Evolutionary conservation across 2,888 invertebrate genomes (phyloP).

Genomic region (Terebella lapidaria): DNA sequence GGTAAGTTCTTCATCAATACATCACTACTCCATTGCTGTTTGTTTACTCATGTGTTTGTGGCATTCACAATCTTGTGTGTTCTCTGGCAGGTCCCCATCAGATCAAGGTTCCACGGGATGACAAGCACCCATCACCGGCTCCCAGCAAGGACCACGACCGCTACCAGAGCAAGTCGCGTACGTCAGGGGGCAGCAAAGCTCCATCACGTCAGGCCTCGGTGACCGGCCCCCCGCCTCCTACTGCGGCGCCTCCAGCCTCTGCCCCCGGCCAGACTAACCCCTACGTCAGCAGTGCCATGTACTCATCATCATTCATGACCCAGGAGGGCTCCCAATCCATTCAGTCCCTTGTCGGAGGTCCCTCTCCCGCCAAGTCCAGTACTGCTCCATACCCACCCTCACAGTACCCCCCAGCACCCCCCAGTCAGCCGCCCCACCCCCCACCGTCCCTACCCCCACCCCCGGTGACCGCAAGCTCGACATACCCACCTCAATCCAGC

Average conservation of each 20-base stretch:
- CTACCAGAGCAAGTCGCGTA: no score
- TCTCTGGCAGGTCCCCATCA: no score
- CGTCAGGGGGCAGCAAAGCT: no score
- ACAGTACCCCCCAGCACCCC: not conserved
- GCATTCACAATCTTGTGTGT: no score
- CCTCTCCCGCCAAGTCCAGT: not conserved
- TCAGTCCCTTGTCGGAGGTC: constrained; percentile 40
- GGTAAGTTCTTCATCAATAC: no score
- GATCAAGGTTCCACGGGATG: not conserved
- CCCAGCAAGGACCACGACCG: not conserved
- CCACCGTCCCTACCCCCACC: not conserved
- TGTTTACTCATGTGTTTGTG: no score
- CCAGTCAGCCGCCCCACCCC: not conserved
- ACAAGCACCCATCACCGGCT: not conserved
- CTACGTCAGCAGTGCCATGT: constrained; percentile 43
- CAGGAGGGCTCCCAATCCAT: constrained; percentile 46
- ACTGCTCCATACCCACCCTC: not conserved
- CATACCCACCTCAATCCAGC: not conserved
- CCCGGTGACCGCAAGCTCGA: not conserved
- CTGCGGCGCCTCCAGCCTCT: not conserved
- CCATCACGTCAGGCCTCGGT: no score
- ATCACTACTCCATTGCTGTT: no score
- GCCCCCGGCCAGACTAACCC: constrained; percentile 29
- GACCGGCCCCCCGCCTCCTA: no score
- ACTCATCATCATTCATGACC: constrained; percentile 46